phyloP scores from a whole-genome alignment of 2,888 invertebrate species.

The Abrostola triplasia region DNA sequence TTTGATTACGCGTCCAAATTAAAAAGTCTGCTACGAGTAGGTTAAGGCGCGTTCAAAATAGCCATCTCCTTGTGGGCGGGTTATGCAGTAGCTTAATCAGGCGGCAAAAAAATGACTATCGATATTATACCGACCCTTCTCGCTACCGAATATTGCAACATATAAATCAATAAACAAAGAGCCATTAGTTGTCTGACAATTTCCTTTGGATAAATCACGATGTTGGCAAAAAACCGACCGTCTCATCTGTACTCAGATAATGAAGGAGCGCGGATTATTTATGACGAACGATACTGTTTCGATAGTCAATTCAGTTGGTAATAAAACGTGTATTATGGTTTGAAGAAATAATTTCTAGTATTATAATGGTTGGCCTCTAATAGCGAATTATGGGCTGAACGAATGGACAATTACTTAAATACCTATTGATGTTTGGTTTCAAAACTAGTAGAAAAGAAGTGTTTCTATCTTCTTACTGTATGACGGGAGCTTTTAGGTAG shows the following conservation, averaged over 20 bases:
- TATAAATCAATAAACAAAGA: conserved; percentile 88
- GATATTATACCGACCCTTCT: conserved; percentile 76
- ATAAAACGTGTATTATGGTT: conserved; percentile 17
- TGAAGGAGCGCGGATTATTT: conserved; percentile 69
- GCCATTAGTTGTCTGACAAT: conserved; percentile 86
- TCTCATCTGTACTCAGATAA: conserved; percentile 71
- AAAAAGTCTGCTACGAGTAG: conserved; percentile 57
- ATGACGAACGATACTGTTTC: conserved; percentile 60
- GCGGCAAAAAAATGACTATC: conserved; percentile 69
- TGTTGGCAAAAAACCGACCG: conserved; percentile 73
- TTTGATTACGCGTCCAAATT: conserved; percentile 67
- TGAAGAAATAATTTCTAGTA: neutral
- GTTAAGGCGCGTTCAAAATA: conserved; percentile 41
- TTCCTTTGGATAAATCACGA: conserved; percentile 87
- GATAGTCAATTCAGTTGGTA: conserved; percentile 41
- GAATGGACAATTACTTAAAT: neutral
- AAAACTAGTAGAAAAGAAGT: too few species aligned
- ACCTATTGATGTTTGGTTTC: too few species aligned
- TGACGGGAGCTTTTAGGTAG: too few species aligned
- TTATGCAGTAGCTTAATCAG: conserved; percentile 80
- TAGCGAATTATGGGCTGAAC: neutral
- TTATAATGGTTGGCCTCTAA: neutral
- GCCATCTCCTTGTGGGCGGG: conserved; percentile 62
- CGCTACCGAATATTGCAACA: conserved; percentile 86
- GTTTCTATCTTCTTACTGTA: too few species aligned